phyloP scores from a whole-genome alignment of 2,113 vertebrate genomes.

The Oryzias javanicus region DNA sequence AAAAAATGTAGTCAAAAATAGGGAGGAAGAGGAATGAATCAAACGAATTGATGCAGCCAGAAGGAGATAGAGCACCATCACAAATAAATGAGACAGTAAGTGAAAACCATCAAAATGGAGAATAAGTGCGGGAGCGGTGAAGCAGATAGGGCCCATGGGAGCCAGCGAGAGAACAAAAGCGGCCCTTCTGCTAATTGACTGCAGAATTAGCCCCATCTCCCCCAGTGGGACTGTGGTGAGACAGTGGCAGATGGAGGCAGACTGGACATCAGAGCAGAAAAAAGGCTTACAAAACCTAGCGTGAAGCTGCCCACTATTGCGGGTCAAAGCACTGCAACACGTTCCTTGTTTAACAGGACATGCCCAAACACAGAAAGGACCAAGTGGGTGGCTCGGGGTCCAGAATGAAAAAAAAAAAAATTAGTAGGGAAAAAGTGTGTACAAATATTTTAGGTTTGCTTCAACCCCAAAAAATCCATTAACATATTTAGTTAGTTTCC shows the following conservation, averaged over 20 bases:
- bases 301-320: constrained; percentile 86
- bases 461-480: too few relatives aligned
- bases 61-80: constrained; percentile 39
- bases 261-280: constrained; percentile 79
- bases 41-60: constrained; percentile 59
- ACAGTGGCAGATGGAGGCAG: constrained; percentile 91
- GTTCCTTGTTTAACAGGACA: constrained; percentile 86
- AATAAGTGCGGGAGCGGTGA: constrained; percentile 66
- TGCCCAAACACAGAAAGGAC: constrained; percentile 67
- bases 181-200: constrained; percentile 99
- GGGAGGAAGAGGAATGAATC: constrained; percentile 70
- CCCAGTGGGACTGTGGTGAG: constrained; percentile 84
- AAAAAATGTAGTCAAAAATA: constrained; percentile 57
- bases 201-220: constrained; percentile 92
- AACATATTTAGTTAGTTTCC: too few relatives aligned
- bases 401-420: constrained; percentile 45
- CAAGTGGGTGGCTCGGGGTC: constrained; percentile 67
- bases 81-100: constrained; percentile 64
- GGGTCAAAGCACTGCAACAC: constrained; percentile 83
- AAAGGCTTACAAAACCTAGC: constrained; percentile 85
- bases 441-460: too few relatives aligned
- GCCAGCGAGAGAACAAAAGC: constrained; percentile 88
- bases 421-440: constrained; percentile 25
- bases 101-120: constrained; percentile 56
- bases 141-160: constrained; percentile 87